Evolutionary conservation across 2,797 vertebrate species (phyloP), one percentile per base, ranked within the genome.

Genomic region (Myioborus miniatus): DNA sequence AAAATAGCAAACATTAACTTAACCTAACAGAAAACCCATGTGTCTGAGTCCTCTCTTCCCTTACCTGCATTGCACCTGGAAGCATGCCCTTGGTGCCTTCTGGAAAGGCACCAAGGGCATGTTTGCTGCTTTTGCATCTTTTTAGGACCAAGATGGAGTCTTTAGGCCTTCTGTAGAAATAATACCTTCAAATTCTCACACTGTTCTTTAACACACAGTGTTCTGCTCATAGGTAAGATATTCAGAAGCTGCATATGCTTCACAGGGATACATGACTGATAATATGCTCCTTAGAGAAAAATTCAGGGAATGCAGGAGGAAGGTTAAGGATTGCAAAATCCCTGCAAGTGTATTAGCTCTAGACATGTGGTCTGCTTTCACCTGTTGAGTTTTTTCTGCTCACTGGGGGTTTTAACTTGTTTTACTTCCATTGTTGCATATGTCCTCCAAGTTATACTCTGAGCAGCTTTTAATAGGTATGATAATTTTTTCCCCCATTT

Each of bases 131-230:
- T 59, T 24, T 53, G 29, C 58, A 52, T 11, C 9, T n/a, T 78
- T 65, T 62, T 19, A 67, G 62, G 58, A 67, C 52, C 8, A 43
- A 47, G 75, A 41, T 12, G 27, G 41, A 65, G 2, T 32, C 30
- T 50, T 60, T 3, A 32, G 19, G n/a, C 21, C 34, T 69, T 78
- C 29, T 56, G 24, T 52, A 69, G 52, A 69, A 78, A 69, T 2
- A 10, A 23, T 24, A 34, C 21, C 30, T 64, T 64, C 70, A 64
- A 44, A 84, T 41, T 22, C 15, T 30, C 41, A 67, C 1, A 1
- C 4, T 64, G 15, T 8, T 81, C 23, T 56, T 69, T 81, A 47
- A 37, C 22, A 43, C 4, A 21, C 30, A 0, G 0, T 23, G 18
- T 56, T 88, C 55, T 60, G 12, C 46, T 81, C 27, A 5, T 16